Evolutionary conservation across 35 echinoderm and acorn worm species (phyloP), one percentile per base, ranked within the genome.

Genomic region (Eucidaris tribuloides): DNA sequence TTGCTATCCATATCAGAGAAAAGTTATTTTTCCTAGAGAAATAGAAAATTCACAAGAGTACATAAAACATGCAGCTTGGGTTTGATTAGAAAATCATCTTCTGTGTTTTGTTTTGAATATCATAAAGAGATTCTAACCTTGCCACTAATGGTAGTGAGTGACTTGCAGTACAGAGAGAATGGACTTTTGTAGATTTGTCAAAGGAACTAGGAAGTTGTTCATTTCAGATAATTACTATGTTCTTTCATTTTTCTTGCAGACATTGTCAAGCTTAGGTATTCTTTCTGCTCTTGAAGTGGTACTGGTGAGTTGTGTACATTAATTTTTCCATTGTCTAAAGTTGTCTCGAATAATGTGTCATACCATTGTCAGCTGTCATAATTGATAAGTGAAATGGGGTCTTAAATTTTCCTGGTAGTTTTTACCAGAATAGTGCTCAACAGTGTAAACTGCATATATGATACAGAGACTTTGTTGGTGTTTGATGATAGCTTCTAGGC

Each of bases 251-350:
- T 82, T 79, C 42, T 58, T 44, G n/a, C 84, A 99, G 96, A 93
- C 91, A 37, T 81, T 99, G 52, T 93, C 96, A 42, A 90, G 85
- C 71, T 80, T 99, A 38, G 96, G 96, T 68, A 87, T 99, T 68
- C 83, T 99, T 34, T 91, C 91, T 61, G 85, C 96, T 64, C 81
- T 99, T 66, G 96, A 93, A 79, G 91, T 93, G 80, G 83, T 99
- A 29, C 90, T 99, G 92, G 96, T 99, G 92, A 99, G 96, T 96
- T 3, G 7, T 11, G 33, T 52, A 11, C n/a, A 11, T 52, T 52
- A 22, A 43, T 6, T 32, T 27, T 5, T 15, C 44, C 18, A 28
- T 70, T 70, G 64, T 14, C 18, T 70, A 5, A 13, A 25, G 31
- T 56, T 0, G 22, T 22, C 15, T 56, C 22, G 14, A 0, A 1